Evolutionary conservation across 2,888 invertebrate genomes (phyloP).

Genomic region (Prosapia bicincta): DNA sequence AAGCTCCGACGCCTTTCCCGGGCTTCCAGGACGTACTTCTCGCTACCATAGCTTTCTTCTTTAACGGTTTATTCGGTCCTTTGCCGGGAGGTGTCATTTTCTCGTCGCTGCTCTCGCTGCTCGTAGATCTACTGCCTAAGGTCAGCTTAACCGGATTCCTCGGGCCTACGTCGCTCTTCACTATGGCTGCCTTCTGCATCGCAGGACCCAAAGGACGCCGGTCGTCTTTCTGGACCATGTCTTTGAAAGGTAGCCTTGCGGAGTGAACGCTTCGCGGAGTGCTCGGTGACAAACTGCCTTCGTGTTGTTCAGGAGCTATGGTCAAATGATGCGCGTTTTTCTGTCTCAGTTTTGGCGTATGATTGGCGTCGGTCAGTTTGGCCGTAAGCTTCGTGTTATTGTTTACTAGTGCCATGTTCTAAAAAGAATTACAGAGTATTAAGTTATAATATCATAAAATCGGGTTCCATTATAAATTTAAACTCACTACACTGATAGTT

Average conservation of each 20-base stretch:
- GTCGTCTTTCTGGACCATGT: slow-evolving; percentile 11
- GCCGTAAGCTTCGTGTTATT: background rate
- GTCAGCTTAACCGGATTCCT: slow-evolving; percentile 19
- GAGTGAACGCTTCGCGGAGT: background rate
- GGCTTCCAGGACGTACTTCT: background rate
- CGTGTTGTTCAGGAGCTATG: slow-evolving; percentile 11
- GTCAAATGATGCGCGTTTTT: slow-evolving; percentile 15
- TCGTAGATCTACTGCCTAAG: slow-evolving; percentile 22
- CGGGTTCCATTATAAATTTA: background rate
- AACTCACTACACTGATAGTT: background rate
- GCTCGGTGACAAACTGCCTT: background rate
- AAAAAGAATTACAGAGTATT: background rate
- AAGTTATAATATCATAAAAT: background rate
- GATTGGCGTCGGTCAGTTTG: slow-evolving; percentile 15
- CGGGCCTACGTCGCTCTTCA: slow-evolving; percentile 20
- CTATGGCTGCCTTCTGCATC: slow-evolving; percentile 31
- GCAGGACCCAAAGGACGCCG: slow-evolving; percentile 12
- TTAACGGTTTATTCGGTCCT: slow-evolving; percentile 18
- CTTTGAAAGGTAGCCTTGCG: background rate
- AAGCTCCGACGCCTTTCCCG: slow-evolving; percentile 9
- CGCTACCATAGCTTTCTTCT: slow-evolving; percentile 2
- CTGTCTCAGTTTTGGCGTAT: slow-evolving; percentile 16
- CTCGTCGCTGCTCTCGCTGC: slow-evolving; percentile 34
- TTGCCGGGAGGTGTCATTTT: slow-evolving; percentile 30
- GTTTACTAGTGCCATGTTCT: background rate